Conservation (phyloP, 2,888 invertebrate genomes). For the Neuroscelio doddi region DNA sequence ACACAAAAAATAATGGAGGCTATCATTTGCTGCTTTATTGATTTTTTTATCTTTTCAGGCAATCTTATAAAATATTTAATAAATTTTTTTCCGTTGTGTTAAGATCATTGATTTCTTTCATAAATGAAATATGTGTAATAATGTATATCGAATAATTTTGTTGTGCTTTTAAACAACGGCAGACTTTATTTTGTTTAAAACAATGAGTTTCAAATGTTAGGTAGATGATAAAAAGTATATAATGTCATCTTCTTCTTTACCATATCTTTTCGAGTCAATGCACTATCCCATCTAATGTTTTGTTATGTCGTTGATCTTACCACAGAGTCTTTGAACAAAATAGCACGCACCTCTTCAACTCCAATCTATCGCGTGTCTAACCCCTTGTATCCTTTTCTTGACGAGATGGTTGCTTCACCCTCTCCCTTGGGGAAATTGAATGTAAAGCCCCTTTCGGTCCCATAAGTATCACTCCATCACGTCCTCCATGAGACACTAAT, state of each 20-base stretch:
- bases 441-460: constrained; percentile 23
- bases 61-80: no score
- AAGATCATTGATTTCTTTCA: no score
- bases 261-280: background rate
- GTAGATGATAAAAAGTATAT: no score
- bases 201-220: no score
- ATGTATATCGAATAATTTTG: no score
- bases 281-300: background rate
- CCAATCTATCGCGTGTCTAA: constrained; percentile 4
- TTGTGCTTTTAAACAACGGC: no score
- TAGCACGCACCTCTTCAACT: constrained; percentile 5
- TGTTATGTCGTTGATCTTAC: background rate
- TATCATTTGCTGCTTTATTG: no score
- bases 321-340: background rate
- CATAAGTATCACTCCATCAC: background rate
- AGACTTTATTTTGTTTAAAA: no score
- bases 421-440: constrained; percentile 34
- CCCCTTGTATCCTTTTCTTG: constrained; percentile 1
- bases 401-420: constrained; percentile 3
- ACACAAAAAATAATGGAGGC: no score
- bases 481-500: constrained; percentile 40
- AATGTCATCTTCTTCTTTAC: background rate
- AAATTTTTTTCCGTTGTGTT: no score
- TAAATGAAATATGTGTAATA: no score
- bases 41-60: no score